A percentile compares a stretch with the other conserved stretches of the same genome.
phyloP scores from a whole-genome alignment of 2,113 vertebrate species.

The Antidorcas marsupialis region DNA sequence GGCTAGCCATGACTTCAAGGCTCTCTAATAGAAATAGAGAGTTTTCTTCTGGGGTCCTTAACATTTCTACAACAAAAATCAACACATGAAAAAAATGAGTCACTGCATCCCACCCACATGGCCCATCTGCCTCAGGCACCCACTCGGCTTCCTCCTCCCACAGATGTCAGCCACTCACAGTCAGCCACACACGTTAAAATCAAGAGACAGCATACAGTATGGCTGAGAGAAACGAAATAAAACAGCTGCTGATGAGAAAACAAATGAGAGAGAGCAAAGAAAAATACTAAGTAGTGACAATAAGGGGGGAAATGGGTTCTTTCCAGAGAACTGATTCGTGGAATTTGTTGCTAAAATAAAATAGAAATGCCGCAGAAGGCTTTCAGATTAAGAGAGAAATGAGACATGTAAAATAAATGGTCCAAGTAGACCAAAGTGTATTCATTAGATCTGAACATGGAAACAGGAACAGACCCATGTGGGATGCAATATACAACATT shows the following conservation, averaged over 20 bases:
- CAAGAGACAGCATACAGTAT: not conserved
- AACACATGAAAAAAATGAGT: constrained; percentile 51
- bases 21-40: constrained; percentile 14
- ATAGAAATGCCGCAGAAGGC: not conserved
- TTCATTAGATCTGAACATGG: not conserved
- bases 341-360: constrained; percentile 19
- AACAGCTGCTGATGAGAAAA: not conserved
- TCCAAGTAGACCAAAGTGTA: not conserved
- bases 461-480: not conserved
- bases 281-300: not conserved
- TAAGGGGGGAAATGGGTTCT: not conserved
- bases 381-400: not conserved
- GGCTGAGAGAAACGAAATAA: not conserved
- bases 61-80: constrained; percentile 41
- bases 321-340: not conserved
- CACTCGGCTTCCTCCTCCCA: constrained; percentile 4
- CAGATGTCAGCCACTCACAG: constrained; percentile 6
- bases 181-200: constrained; percentile 27
- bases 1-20: not conserved
- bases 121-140: constrained; percentile 37
- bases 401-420: not conserved
- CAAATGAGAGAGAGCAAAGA: not conserved
- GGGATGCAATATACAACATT: not conserved
- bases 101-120: constrained; percentile 2
- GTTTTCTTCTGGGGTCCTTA: constrained; percentile 38